A percentile compares a stretch with the other conserved stretches of the same genome.
Evolutionary conservation across 2,888 invertebrate species (phyloP).

Genomic region (Spisula solida): DNA sequence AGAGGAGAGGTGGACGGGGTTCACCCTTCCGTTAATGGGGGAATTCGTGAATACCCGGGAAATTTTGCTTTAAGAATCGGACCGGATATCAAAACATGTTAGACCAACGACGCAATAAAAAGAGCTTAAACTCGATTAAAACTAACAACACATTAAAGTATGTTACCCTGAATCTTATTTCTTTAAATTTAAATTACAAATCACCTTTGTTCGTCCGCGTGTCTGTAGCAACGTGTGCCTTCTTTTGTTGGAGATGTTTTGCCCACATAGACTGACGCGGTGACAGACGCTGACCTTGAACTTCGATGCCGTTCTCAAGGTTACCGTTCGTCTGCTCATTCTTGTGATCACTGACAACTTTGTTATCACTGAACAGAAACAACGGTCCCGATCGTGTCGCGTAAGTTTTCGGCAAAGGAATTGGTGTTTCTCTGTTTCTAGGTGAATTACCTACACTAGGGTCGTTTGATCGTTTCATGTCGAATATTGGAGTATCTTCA

Average conservation of each 20-base stretch:
- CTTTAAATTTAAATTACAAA: too few species aligned
- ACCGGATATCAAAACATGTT: too few species aligned
- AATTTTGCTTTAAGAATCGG: too few species aligned
- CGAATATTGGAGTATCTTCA: slow-evolving; percentile 17
- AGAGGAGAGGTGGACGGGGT: too few species aligned
- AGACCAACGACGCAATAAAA: too few species aligned
- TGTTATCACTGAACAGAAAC: slow-evolving; percentile 62
- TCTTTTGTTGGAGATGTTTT: slow-evolving; percentile 35
- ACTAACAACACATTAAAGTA: too few species aligned
- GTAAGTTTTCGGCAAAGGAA: slow-evolving; percentile 59
- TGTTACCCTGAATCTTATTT: too few species aligned
- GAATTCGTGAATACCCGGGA: too few species aligned
- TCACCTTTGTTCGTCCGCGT: slow-evolving; percentile 11
- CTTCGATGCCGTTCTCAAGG: neutral
- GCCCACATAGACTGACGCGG: slow-evolving; percentile 36
- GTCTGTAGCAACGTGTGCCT: neutral
- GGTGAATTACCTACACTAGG: neutral
- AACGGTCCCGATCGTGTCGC: slow-evolving; percentile 55
- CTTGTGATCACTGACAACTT: slow-evolving; percentile 40
- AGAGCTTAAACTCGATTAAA: too few species aligned
- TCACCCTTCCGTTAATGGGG: too few species aligned
- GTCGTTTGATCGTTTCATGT: slow-evolving; percentile 21
- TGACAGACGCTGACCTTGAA: slow-evolving; percentile 21
- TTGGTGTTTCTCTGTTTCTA: neutral
- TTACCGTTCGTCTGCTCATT: neutral